Evolutionary conservation across 1,140 invertebrate genomes (phyloP).

Genomic region (Lepidurus apus): DNA sequence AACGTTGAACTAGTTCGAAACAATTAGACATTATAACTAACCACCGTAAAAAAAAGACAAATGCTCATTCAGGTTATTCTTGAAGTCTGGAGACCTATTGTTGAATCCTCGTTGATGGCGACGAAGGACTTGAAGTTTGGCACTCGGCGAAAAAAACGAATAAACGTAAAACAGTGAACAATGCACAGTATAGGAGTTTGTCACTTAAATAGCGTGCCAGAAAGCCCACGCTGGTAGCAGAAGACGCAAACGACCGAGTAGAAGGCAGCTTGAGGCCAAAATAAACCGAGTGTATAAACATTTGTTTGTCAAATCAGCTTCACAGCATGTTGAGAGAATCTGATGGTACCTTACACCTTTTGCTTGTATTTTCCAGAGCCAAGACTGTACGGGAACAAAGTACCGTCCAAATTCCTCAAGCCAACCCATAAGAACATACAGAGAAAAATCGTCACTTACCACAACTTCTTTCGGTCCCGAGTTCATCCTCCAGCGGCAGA

Average conservation of each 20-base stretch:
- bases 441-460: slow-evolving; percentile 65
- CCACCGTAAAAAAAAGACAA: neutral
- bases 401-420: slow-evolving; percentile 55
- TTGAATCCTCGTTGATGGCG: no score
- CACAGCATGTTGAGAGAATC: neutral
- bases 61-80: neutral
- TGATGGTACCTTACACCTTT: neutral
- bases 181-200: neutral
- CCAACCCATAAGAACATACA: slow-evolving; percentile 56
- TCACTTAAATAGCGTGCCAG: neutral
- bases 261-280: no score
- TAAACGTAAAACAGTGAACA: no score
- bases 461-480: slow-evolving; percentile 68
- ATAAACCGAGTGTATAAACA: no score
- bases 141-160: neutral
- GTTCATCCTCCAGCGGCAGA: slow-evolving; percentile 68
- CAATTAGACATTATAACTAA: no score
- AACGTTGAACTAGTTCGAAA: no score
- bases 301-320: no score
- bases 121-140: neutral
- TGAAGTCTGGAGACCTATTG: no score
- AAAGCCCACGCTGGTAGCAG: no score
- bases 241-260: no score
- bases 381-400: slow-evolving; percentile 53
- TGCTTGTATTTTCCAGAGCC: slow-evolving; percentile 46